These are phyloP conservation scores for Eretmochelys imbricata DNA, from an alignment of 2,113 vertebrate genomes.

Conservation along the genomic window DNA sequence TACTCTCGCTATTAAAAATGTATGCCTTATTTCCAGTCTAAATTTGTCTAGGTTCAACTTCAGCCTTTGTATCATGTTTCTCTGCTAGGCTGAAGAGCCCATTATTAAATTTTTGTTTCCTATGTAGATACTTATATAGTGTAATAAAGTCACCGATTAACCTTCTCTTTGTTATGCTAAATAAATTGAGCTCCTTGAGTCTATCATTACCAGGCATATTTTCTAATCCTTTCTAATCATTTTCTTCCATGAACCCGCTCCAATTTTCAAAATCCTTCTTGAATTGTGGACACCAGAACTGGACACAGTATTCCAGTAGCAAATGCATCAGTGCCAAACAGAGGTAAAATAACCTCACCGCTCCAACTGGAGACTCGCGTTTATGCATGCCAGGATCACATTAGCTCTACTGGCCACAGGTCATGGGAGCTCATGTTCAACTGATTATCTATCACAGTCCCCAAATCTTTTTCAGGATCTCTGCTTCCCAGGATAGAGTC, in stretches of 20 bases:
- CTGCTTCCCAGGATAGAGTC: no score
- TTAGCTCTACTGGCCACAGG: no score
- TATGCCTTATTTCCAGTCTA: not conserved
- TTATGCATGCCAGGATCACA: no score
- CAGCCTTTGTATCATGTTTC: not conserved
- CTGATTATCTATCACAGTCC: no score
- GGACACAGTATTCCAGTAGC: no score
- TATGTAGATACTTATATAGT: not conserved
- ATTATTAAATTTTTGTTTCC: not conserved
- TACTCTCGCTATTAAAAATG: not conserved
- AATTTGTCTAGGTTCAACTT: not conserved
- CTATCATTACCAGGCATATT: no score
- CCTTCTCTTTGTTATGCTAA: not conserved
- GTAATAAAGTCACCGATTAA: not conserved
- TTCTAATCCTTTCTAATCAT: not conserved
- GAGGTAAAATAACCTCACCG: no score
- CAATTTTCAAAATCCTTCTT: not conserved
- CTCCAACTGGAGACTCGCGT: no score
- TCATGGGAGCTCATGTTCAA: no score
- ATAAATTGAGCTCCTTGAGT: not conserved
- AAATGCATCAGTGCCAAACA: no score
- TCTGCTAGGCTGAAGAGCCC: not conserved
- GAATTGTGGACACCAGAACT: not conserved
- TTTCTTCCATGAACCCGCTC: not conserved
- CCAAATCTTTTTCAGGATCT: no score